Percentiles rank a stretch among this genome's conserved stretches.
These are phyloP conservation scores for Drosophila mauritiana DNA, from an alignment of 1,140 invertebrate genomes.

Conservation along the genomic window DNA sequence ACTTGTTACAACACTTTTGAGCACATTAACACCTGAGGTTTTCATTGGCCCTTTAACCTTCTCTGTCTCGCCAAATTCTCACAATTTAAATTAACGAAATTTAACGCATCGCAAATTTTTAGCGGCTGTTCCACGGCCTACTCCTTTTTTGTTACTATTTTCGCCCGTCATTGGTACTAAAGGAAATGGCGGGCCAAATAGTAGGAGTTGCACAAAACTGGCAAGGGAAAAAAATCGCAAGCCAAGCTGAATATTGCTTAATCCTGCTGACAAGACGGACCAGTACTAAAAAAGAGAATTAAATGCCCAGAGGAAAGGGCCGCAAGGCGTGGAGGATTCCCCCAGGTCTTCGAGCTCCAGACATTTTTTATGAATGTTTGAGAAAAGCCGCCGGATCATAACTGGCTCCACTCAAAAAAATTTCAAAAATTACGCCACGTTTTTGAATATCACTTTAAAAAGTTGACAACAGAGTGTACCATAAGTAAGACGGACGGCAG, in stretches of 20 bases:
- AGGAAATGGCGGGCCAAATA: constrained; percentile 12
- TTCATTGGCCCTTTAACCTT: neutral
- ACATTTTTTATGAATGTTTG: constrained; percentile 21
- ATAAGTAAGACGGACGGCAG: neutral
- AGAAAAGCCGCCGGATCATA: constrained; percentile 23
- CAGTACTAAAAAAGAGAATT: constrained; percentile 58
- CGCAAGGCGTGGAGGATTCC: constrained; percentile 9
- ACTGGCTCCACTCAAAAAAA: constrained; percentile 1
- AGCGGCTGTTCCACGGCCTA: constrained; percentile 22
- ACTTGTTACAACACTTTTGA: neutral
- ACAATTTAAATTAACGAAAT: constrained; percentile 73
- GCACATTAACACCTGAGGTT: constrained; percentile 29
- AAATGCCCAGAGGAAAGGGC: constrained; percentile 15
- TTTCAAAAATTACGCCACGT: neutral
- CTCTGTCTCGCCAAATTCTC: neutral
- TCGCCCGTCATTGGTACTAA: constrained; percentile 55
- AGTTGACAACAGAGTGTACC: too few relatives aligned
- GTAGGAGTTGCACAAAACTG: constrained; percentile 62
- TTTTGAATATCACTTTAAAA: too few relatives aligned
- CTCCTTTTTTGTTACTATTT: constrained; percentile 18
- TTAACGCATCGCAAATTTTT: constrained; percentile 75
- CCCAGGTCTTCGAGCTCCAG: constrained; percentile 6
- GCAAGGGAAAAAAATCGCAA: constrained; percentile 54
- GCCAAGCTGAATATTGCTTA: constrained; percentile 81
- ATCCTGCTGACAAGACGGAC: constrained; percentile 79